Evolutionary conservation across 1,140 invertebrate genomes (phyloP).

Genomic region (Steinernema khuongi): DNA sequence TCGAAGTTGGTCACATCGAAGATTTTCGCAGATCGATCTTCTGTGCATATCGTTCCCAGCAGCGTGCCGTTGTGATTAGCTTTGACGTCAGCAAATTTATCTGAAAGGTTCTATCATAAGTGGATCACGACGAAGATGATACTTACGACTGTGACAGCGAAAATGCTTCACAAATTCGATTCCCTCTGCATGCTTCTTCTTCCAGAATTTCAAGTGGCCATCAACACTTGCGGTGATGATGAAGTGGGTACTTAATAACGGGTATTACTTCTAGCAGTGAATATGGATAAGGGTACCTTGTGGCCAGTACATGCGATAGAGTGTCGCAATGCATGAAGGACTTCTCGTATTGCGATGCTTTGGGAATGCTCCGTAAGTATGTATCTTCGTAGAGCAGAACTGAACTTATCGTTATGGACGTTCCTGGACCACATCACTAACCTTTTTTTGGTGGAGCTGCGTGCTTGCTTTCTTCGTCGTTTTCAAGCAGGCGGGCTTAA

Average conservation of each 20-base stretch:
- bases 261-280: not conserved
- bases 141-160: conserved; percentile 74
- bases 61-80: conserved; percentile 79
- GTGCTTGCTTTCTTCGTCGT: too few relatives aligned
- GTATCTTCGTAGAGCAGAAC: conserved; percentile 79
- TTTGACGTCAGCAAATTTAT: conserved; percentile 73
- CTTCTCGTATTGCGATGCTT: conserved; percentile 86
- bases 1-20: conserved; percentile 99
- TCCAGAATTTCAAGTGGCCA: conserved; percentile 99
- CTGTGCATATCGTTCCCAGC: conserved; percentile 76
- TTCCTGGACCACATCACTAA: too few relatives aligned
- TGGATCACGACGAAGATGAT: conserved; percentile 1
- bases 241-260: conserved; percentile 75
- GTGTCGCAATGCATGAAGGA: conserved; percentile 97
- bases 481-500: too few relatives aligned
- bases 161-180: conserved; percentile 99
- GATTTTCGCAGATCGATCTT: conserved; percentile 89
- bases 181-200: conserved; percentile 72
- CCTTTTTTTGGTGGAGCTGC: too few relatives aligned
- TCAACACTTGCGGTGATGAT: conserved; percentile 89
- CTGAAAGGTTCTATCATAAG: conserved; percentile 49
- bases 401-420: too few relatives aligned
- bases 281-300: conserved; percentile 66
- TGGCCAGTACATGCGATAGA: conserved; percentile 81
- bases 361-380: conserved; percentile 84